Conservation (phyloP, 2,797 vertebrate genomes). For the Eleutherodactylus coqui region DNA sequence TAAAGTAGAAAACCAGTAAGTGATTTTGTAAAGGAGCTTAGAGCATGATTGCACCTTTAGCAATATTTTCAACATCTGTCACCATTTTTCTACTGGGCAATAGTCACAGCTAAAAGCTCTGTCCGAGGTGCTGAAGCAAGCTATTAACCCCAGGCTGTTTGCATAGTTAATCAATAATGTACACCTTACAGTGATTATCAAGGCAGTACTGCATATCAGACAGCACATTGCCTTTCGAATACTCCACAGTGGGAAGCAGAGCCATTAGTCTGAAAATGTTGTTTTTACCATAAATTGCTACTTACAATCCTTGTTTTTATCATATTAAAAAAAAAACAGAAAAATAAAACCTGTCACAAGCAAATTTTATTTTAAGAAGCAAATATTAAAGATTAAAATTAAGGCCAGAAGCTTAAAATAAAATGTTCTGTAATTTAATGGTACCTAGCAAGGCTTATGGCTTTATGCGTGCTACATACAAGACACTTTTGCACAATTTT, state of each 20-base stretch:
- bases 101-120: constrained; percentile 44
- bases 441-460: background rate
- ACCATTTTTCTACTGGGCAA: constrained; percentile 41
- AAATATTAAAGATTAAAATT: background rate
- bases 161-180: constrained; percentile 60
- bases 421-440: background rate
- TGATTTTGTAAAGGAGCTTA: constrained; percentile 55
- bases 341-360: background rate
- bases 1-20: constrained; percentile 38
- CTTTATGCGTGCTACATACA: background rate
- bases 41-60: constrained; percentile 54
- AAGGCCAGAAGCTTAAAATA: background rate
- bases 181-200: constrained; percentile 51
- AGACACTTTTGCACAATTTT: background rate
- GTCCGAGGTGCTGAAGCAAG: constrained; percentile 49
- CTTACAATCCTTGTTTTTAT: constrained; percentile 20
- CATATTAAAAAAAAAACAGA: background rate
- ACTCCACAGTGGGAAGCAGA: constrained; percentile 28
- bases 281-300: constrained; percentile 32
- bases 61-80: constrained; percentile 53
- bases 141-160: constrained; percentile 57
- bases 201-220: constrained; percentile 37
- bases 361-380: constrained; percentile 4
- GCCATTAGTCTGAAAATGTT: constrained; percentile 37
- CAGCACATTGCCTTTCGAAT: constrained; percentile 48